Evolutionary conservation across 2,888 invertebrate genomes (phyloP).

Genomic region (Xestia rhomboidea): DNA sequence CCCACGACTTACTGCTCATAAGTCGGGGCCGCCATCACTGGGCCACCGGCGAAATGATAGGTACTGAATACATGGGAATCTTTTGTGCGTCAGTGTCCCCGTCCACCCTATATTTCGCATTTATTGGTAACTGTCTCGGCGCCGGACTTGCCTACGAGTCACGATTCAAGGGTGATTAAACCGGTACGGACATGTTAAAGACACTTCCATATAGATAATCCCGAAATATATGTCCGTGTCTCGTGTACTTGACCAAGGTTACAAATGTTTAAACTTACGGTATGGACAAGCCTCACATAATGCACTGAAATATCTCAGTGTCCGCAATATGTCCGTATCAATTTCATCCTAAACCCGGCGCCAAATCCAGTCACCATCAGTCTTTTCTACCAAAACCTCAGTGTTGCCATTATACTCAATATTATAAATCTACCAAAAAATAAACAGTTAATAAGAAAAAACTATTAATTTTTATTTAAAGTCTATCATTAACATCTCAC

Average conservation of each 20-base stretch:
- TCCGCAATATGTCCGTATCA: not conserved
- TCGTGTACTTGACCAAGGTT: no score
- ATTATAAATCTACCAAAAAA: constrained; percentile 59
- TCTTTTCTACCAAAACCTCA: constrained; percentile 57
- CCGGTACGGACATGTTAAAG: not conserved
- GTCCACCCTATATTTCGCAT: not conserved
- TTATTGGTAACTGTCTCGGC: constrained; percentile 5
- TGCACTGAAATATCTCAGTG: not conserved
- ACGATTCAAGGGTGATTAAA: not conserved
- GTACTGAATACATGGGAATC: not conserved
- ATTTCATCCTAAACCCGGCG: not conserved
- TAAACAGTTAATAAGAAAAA: constrained; percentile 58
- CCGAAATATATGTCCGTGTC: no score
- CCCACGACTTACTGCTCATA: no score
- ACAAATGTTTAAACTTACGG: no score
- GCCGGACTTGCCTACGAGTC: not conserved
- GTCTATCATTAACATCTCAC: constrained; percentile 31
- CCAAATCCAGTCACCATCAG: constrained; percentile 39
- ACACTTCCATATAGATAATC: no score
- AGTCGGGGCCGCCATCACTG: no score
- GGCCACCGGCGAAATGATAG: no score
- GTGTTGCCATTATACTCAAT: constrained; percentile 60
- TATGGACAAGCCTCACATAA: not conserved
- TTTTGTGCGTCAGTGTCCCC: not conserved
- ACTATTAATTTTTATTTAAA: constrained; percentile 46